Evolutionary conservation across 2,888 invertebrate species (phyloP), one percentile per base, ranked within the genome.

Genomic region (Phengaris arion): DNA sequence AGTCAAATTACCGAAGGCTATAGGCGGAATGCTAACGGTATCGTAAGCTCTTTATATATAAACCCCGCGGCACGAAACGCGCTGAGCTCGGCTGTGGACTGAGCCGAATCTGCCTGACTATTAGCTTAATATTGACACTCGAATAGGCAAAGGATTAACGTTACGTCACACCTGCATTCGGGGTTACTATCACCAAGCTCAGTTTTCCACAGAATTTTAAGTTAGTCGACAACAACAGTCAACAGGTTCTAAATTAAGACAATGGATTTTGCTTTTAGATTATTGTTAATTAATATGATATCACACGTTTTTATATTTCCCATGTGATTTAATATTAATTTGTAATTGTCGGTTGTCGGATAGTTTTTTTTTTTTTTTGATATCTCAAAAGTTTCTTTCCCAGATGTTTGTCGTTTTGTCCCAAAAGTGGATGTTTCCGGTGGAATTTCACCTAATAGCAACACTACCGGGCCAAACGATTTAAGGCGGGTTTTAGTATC

Each of bases 11-110:
- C 93, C 92, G 92, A 86, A 85, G 86, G 85, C 84, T 87, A 86
- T 87, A 83, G 86, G 88, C 86, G 86, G 92, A 92, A 88, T 93
- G 93, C 83, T 87, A 87, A 89, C 89, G 89, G 89, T 93, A 90
- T 91, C 87, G 91, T 87, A 92, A 92, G 89, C 89, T 86, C 88
- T 86, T 89, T 93, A 89, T 93, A 93, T 92, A 92, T 88, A 86
- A 87, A 85, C 82, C 35, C 81, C 83, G 86, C 84, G 85, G 85
- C 83, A 83, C 86, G 84, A 84, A 82, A 83, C 84, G 84, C 81
- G 81, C 80, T 78, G 81, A 83, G 84, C 85, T 84, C 84, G 82
- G 85, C 81, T 81, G 35, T 85, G 83, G 91, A 91, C 88, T 89
- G 88, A 89, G 89, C 86, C 86, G 91, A 88, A 85, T 93, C 87